Percentiles rank a stretch among this genome's conserved stretches.
phyloP scores from a whole-genome alignment of 2,888 invertebrate species.

The Drosophila emarginata region DNA sequence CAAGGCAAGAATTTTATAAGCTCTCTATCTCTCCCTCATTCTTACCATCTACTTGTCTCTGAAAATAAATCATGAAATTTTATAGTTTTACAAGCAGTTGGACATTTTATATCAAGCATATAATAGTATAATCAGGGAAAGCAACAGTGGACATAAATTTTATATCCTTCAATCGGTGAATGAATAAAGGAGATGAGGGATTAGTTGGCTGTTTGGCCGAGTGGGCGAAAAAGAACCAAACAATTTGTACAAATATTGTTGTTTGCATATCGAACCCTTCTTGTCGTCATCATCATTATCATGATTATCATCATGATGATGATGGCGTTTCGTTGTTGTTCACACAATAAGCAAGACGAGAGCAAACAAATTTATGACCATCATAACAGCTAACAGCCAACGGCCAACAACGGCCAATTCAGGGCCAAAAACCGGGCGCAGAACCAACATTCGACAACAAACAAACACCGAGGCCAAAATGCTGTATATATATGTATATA shows the following conservation, averaged over 20 bases:
- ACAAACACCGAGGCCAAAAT: slow-evolving; percentile 8
- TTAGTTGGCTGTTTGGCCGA: background rate
- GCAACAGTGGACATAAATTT: slow-evolving; percentile 47
- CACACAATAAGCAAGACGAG: slow-evolving; percentile 38
- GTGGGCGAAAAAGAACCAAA: slow-evolving; percentile 20
- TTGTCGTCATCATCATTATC: slow-evolving; percentile 10
- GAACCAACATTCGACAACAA: slow-evolving; percentile 10
- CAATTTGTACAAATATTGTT: slow-evolving; percentile 52
- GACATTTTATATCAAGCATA: slow-evolving; percentile 31
- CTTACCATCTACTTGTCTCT: background rate
- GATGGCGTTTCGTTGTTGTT: background rate
- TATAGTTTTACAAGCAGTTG: slow-evolving; percentile 44
- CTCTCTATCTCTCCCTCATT: background rate
- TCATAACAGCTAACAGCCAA: slow-evolving; percentile 31
- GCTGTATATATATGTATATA: slow-evolving; percentile 21
- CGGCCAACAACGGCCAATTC: slow-evolving; percentile 2
- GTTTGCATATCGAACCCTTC: slow-evolving; percentile 51
- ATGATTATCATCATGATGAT: background rate
- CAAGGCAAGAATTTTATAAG: slow-evolving; percentile 7
- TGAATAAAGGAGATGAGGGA: background rate
- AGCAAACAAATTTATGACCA: slow-evolving; percentile 51
- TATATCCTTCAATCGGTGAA: slow-evolving; percentile 18
- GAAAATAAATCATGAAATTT: slow-evolving; percentile 44
- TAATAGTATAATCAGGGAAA: slow-evolving; percentile 37
- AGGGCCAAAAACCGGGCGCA: background rate